These are phyloP conservation scores for Liolophura sinensis DNA, from an alignment of 1,140 invertebrate genomes.

Conservation along the genomic window DNA sequence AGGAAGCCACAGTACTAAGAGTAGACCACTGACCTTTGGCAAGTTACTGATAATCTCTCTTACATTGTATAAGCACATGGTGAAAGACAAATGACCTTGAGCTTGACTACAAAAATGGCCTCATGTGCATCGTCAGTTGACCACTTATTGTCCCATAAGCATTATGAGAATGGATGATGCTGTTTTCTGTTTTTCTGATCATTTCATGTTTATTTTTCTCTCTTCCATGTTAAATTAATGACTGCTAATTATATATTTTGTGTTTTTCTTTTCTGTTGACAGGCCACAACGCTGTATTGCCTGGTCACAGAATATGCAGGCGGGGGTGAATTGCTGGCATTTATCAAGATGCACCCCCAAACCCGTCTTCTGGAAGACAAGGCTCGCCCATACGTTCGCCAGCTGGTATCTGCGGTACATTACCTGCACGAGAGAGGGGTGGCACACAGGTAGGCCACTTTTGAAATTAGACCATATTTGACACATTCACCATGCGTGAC, in stretches of 20 bases:
- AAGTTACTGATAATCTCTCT: too few relatives aligned
- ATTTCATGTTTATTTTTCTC: not conserved
- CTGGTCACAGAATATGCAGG: conserved; percentile 70
- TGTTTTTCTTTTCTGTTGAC: conserved; percentile 19
- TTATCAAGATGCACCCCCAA: conserved; percentile 64
- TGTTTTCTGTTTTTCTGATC: too few relatives aligned
- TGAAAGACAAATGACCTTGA: too few relatives aligned
- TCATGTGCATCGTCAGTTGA: too few relatives aligned
- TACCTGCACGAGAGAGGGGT: conserved; percentile 72
- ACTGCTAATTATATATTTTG: not conserved
- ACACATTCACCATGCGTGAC: too few relatives aligned
- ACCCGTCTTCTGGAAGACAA: conserved; percentile 66
- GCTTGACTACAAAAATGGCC: too few relatives aligned
- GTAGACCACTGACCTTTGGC: too few relatives aligned
- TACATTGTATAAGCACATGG: too few relatives aligned
- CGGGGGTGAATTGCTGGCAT: conserved; percentile 70
- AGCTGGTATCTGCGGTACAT: conserved; percentile 70
- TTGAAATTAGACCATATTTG: not conserved
- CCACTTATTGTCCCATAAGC: too few relatives aligned
- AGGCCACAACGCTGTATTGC: conserved; percentile 65
- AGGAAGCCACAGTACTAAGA: too few relatives aligned
- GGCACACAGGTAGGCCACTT: conserved; percentile 66
- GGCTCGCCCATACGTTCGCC: conserved; percentile 65
- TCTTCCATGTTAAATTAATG: not conserved
- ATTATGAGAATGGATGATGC: too few relatives aligned